Conservation (phyloP, 2,888 invertebrate genomes). For the Volucella inflata region DNA sequence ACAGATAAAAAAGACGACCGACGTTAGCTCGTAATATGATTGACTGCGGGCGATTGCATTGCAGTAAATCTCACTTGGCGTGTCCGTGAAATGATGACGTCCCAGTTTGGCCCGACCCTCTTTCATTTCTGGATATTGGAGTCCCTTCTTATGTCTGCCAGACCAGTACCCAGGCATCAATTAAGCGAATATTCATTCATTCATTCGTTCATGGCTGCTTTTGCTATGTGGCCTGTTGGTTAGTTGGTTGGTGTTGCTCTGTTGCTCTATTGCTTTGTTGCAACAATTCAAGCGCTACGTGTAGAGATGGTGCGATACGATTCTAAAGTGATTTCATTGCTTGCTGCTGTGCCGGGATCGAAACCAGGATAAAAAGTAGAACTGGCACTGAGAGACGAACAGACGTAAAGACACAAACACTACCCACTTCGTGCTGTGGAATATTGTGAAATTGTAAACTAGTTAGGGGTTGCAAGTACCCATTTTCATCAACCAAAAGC, state of each 20-base stretch:
- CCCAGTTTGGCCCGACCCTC: not conserved
- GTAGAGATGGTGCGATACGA: slow-evolving; percentile 65
- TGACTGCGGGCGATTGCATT: slow-evolving; percentile 69
- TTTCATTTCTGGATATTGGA: not conserved
- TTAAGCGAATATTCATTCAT: slow-evolving; percentile 68
- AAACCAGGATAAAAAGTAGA: not conserved
- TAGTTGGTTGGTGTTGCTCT: slow-evolving; percentile 7
- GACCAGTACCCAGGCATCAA: slow-evolving; percentile 31
- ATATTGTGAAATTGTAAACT: slow-evolving; percentile 67
- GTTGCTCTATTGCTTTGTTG: slow-evolving; percentile 26
- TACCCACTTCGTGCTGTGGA: slow-evolving; percentile 51
- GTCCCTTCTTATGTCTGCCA: not conserved
- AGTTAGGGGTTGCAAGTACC: slow-evolving; percentile 54
- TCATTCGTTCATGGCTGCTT: slow-evolving; percentile 28
- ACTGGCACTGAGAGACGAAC: no score
- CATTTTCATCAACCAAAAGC: slow-evolving; percentile 10
- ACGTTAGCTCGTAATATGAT: slow-evolving; percentile 70
- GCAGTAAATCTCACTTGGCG: slow-evolving; percentile 60
- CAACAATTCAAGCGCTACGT: slow-evolving; percentile 37
- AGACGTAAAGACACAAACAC: no score
- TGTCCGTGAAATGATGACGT: slow-evolving; percentile 41
- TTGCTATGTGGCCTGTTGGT: slow-evolving; percentile 19
- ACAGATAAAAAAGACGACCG: slow-evolving; percentile 42
- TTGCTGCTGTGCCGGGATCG: slow-evolving; percentile 9
- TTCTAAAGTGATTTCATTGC: slow-evolving; percentile 66